These are phyloP conservation scores for Dyspetes luteomarginatus DNA, from an alignment of 2,888 invertebrate genomes.

Conservation along the genomic window DNA sequence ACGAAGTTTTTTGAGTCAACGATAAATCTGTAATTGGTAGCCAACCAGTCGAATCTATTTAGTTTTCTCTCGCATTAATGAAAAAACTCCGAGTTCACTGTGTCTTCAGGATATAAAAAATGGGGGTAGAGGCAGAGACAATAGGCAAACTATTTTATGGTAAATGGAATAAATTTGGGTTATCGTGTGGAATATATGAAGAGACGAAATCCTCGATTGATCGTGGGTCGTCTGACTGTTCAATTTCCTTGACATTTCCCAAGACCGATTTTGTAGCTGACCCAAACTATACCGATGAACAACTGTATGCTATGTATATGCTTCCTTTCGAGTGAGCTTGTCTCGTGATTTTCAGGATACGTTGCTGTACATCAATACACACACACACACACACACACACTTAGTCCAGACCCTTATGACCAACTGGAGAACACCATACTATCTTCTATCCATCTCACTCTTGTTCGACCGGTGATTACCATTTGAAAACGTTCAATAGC, in stretches of 20 bases:
- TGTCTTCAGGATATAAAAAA: too few species aligned
- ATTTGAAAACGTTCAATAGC: slow-evolving; percentile 50
- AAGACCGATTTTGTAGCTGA: slow-evolving; percentile 40
- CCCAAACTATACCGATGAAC: slow-evolving; percentile 17
- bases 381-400: too few species aligned
- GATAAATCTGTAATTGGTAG: too few species aligned
- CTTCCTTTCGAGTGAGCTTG: neutral
- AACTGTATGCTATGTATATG: neutral
- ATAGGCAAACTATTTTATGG: slow-evolving; percentile 8
- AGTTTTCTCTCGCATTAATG: too few species aligned
- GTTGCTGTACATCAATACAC: neutral
- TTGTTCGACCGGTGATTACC: slow-evolving; percentile 54
- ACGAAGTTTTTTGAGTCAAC: too few species aligned
- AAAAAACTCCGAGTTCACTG: too few species aligned
- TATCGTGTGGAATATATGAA: neutral
- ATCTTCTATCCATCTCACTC: slow-evolving; percentile 26
- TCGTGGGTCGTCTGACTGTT: slow-evolving; percentile 61
- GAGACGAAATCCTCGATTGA: slow-evolving; percentile 54
- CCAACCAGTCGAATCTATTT: too few species aligned
- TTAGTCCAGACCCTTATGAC: slow-evolving; percentile 22
- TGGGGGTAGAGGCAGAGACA: slow-evolving; percentile 4
- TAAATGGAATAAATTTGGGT: neutral
- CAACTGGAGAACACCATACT: neutral
- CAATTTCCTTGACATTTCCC: slow-evolving; percentile 55
- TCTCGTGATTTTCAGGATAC: slow-evolving; percentile 18